Evolutionary conservation across 2,113 vertebrate species (phyloP).

Genomic region (Panthera tigris): DNA sequence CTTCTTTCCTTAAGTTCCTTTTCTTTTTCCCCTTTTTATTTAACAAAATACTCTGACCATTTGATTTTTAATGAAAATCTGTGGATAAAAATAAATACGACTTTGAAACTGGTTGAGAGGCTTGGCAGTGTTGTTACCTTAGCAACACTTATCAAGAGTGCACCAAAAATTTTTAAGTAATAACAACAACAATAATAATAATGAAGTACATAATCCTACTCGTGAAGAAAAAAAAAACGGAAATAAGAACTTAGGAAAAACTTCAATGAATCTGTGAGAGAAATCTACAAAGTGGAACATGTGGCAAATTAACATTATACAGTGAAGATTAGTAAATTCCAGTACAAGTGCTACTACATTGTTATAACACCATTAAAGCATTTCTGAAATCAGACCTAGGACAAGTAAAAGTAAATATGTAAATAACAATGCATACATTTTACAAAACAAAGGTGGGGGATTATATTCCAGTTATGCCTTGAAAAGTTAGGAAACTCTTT

Average conservation of each 20-base stretch:
- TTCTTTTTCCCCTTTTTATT: neutral
- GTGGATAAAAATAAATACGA: neutral
- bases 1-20: neutral
- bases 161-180: neutral
- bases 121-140: neutral
- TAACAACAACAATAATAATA: neutral
- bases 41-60: neutral
- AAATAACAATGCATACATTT: neutral
- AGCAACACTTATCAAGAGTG: neutral
- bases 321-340: neutral
- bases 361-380: neutral
- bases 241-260: neutral
- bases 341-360: neutral
- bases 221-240: neutral
- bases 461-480: neutral
- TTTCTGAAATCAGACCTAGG: neutral
- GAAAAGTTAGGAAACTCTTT: neutral
- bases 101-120: neutral
- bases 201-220: neutral
- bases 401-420: neutral
- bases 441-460: neutral
- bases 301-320: neutral
- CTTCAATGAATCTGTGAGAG: neutral
- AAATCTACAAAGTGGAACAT: neutral
- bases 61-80: neutral